phyloP scores from a whole-genome alignment of 2,113 vertebrate genomes.

The Columba livia region DNA sequence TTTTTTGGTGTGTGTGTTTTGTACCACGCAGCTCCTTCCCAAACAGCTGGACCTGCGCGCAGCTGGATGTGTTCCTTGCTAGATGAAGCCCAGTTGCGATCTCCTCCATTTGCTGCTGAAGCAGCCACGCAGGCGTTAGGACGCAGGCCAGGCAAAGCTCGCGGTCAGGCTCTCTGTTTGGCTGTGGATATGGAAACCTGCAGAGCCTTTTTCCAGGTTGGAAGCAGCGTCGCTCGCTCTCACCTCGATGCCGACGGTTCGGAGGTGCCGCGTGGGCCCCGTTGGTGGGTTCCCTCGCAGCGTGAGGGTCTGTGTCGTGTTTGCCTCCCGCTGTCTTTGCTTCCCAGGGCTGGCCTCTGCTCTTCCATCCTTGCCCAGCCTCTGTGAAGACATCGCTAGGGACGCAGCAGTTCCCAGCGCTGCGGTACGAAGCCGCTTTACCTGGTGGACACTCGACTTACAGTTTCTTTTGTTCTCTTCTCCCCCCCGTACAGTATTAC shows the following conservation, averaged over 20 bases:
- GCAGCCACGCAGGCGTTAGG: not conserved
- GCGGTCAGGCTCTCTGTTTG: not conserved
- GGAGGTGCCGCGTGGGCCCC: not conserved
- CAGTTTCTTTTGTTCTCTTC: not conserved
- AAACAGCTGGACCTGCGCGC: constrained; percentile 9
- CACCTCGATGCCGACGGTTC: not conserved
- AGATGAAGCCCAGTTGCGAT: not conserved
- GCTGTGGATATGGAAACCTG: not conserved
- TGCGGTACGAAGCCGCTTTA: not conserved
- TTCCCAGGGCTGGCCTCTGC: not conserved
- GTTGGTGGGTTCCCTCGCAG: fast-evolving
- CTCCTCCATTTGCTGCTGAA: not conserved
- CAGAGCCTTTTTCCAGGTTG: not conserved
- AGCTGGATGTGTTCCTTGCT: not conserved
- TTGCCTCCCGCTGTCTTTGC: not conserved
- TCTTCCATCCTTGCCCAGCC: not conserved
- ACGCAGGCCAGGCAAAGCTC: not conserved
- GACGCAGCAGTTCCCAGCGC: not conserved
- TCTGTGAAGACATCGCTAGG: not conserved
- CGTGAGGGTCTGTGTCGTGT: not conserved
- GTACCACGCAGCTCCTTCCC: not conserved
- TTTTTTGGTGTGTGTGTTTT: not conserved
- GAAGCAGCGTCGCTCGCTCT: not conserved
- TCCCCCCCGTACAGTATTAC: constrained; percentile 81
- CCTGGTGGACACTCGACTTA: not conserved